These are phyloP conservation scores for Gopherus evgoodei DNA, from an alignment of 2,113 vertebrate species.

Conservation along the genomic window DNA sequence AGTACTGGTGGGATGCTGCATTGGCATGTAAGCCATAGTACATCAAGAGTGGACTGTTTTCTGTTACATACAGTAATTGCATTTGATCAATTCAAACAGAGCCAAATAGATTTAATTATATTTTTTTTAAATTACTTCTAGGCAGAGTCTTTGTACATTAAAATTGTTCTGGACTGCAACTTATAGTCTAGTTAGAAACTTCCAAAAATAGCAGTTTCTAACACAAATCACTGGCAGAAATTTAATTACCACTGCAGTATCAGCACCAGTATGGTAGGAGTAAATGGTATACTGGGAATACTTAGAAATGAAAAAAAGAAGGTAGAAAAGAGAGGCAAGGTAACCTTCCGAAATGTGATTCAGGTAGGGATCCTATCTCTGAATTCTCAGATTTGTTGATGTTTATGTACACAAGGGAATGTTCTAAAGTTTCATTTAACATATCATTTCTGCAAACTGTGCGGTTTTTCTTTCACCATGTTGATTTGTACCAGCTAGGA, in stretches of 20 bases:
- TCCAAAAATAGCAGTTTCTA: constrained; percentile 40
- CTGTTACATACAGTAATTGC: not conserved
- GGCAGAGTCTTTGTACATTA: not conserved
- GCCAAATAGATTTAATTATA: constrained; percentile 6
- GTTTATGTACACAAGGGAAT: not conserved
- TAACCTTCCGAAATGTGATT: fast-evolving
- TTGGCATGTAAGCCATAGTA: not conserved
- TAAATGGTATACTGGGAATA: not conserved
- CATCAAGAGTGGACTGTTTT: not conserved
- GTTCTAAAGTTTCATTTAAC: not conserved
- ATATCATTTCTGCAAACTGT: constrained; percentile 11
- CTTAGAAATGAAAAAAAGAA: not conserved
- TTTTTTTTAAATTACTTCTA: not conserved
- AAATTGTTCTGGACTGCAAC: too few species aligned
- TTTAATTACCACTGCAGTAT: not conserved
- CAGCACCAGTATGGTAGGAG: not conserved
- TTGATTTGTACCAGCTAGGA: not conserved
- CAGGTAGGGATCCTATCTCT: not conserved
- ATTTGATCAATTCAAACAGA: not conserved
- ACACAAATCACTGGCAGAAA: not conserved
- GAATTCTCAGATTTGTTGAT: constrained; percentile 1
- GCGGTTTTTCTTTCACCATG: not conserved
- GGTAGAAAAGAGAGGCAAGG: not conserved
- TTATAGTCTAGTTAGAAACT: not conserved
- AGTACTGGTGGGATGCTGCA: not conserved